A percentile compares a stretch with the other conserved stretches of the same genome.
Conservation (phyloP, 2,113 vertebrate species). For the Scalopus aquaticus region DNA sequence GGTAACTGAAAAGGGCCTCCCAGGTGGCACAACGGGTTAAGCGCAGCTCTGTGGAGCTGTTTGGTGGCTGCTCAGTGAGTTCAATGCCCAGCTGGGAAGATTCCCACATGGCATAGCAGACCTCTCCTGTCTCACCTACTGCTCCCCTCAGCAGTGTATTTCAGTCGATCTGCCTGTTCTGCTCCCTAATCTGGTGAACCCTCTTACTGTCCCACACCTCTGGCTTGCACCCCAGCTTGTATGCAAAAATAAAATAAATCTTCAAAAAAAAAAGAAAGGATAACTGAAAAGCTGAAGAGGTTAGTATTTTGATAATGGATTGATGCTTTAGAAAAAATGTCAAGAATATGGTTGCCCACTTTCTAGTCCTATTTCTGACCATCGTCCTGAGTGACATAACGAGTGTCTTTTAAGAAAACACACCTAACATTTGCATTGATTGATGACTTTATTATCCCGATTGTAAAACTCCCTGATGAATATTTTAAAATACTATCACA, state of each 20-base stretch:
- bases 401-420: background rate
- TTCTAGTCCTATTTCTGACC: background rate
- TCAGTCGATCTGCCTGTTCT: too few species aligned
- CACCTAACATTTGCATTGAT: background rate
- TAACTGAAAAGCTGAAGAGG: background rate
- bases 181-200: too few species aligned
- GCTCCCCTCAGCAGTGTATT: too few species aligned
- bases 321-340: background rate
- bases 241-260: too few species aligned
- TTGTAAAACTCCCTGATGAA: slow-evolving; percentile 24
- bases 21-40: too few species aligned
- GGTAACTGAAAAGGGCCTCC: background rate
- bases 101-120: too few species aligned
- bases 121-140: too few species aligned
- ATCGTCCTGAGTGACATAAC: background rate
- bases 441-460: background rate
- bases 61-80: too few species aligned
- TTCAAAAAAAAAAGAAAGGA: background rate
- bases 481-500: background rate
- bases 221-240: too few species aligned
- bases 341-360: background rate
- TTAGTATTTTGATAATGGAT: background rate
- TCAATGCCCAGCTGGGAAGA: too few species aligned
- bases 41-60: too few species aligned
- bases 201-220: too few species aligned